Evolutionary conservation across 2,113 vertebrate genomes (phyloP), one percentile per base, ranked within the genome.

Genomic region (Phyllostomus discolor): DNA sequence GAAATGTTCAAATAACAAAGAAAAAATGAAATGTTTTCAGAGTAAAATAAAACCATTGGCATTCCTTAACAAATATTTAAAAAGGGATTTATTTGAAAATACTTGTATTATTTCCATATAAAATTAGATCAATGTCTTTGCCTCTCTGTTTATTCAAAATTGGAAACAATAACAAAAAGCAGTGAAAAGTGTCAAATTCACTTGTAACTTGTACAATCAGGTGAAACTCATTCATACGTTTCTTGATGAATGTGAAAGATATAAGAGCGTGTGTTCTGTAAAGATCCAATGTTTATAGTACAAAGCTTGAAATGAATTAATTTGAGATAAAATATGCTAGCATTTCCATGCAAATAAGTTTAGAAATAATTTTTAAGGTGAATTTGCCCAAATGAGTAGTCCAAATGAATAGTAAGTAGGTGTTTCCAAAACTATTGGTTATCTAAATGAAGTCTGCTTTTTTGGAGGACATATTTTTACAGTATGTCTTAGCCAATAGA

Each of bases 381-480:
- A 79, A 85, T 75, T 88, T 93, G 64, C 52, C 64, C 79, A 91
- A 94, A 76, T 90, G 14, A 80, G 84, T 82, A 94, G 59, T 59
- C 66, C 50, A 52, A 19, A 54, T 54, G 22, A 59, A 59, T 19
- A 86, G 35, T 67, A 96, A 97, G 64, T 82, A 78, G 41, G 8
- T 66, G 94, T 66, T 88, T 96, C 72, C 69, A 79, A 94, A 96
- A 91, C 33, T 85, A 92, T 57, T 8, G 12, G 48, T 92, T 94
- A 92, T 86, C 94, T 90, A 93, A 96, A 94, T 79, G 19, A 96
- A 89, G 73, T 82, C 82, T 93, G 59, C 7, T 59, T 86, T 95
- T 92, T 91, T 86, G 54, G 75, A 94, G 33, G 67, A 75, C 43
- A 95, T 10, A 80, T 67, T 97, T 96, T 96, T 89, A 54, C 76